A percentile compares a stretch with the other conserved stretches of the same genome.
phyloP scores from a whole-genome alignment of 2,113 vertebrate genomes.

The Apteryx mantelli region DNA sequence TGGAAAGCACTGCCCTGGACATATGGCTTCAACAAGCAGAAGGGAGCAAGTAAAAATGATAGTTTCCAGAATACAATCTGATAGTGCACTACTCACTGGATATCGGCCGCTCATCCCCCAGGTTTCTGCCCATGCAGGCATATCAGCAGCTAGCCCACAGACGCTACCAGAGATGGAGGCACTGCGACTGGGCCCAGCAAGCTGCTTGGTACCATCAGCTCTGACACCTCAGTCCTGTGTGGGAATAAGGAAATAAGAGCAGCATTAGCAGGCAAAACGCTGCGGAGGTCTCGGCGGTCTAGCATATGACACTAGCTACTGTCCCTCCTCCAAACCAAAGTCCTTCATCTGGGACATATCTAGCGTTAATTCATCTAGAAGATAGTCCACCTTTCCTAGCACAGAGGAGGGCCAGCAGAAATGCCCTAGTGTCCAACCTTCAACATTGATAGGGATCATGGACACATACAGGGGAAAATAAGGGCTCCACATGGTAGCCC shows the following conservation, averaged over 20 bases:
- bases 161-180: accelerated
- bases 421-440: background rate
- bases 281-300: background rate
- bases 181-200: background rate
- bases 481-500: too few relatives aligned
- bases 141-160: background rate
- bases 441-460: background rate
- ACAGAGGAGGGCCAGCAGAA: background rate
- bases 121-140: background rate
- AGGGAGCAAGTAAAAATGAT: background rate
- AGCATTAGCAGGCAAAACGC: background rate
- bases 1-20: background rate
- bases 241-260: background rate
- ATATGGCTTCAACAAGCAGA: background rate
- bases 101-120: background rate
- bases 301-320: background rate
- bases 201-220: background rate
- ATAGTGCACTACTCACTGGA: background rate
- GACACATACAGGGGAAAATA: background rate
- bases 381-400: background rate
- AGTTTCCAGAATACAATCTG: background rate
- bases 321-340: background rate
- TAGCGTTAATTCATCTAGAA: background rate
- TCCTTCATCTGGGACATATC: background rate
- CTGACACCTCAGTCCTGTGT: background rate